phyloP scores from a whole-genome alignment of 2,797 vertebrate genomes.

The Channallabes apus region DNA sequence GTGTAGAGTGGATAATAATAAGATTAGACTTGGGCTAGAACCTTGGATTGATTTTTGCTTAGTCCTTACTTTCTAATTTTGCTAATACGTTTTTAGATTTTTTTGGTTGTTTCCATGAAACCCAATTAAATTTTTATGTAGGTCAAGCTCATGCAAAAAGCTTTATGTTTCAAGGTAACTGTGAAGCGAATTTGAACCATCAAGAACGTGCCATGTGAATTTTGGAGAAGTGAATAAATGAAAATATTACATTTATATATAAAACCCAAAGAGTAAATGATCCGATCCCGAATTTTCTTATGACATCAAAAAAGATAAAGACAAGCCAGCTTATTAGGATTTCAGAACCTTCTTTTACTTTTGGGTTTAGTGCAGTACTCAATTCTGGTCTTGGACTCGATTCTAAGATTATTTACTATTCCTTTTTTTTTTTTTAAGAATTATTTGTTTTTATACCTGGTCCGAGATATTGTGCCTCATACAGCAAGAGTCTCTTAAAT shows the following conservation, averaged over 20 bases:
- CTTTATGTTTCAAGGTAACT: background rate
- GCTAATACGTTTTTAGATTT: background rate
- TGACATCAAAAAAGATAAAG: background rate
- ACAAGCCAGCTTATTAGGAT: background rate
- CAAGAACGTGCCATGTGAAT: background rate
- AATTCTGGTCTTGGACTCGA: background rate
- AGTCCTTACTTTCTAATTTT: background rate
- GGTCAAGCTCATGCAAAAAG: background rate
- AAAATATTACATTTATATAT: background rate
- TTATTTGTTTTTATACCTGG: background rate
- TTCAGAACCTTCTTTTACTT: background rate
- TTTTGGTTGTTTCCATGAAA: background rate
- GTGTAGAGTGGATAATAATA: background rate
- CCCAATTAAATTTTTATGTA: background rate
- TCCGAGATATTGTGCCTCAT: background rate
- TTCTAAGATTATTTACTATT: background rate
- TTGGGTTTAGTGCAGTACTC: background rate
- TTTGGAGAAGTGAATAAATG: background rate
- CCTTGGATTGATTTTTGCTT: slow-evolving; percentile 7
- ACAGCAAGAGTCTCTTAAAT: no score
- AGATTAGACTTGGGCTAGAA: slow-evolving; percentile 8
- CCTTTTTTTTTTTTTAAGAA: background rate
- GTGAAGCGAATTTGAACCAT: background rate
- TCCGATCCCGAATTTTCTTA: background rate
- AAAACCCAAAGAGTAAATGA: background rate